These are phyloP conservation scores for Colletes gigas DNA, from an alignment of 1,140 invertebrate species.

Conservation along the genomic window DNA sequence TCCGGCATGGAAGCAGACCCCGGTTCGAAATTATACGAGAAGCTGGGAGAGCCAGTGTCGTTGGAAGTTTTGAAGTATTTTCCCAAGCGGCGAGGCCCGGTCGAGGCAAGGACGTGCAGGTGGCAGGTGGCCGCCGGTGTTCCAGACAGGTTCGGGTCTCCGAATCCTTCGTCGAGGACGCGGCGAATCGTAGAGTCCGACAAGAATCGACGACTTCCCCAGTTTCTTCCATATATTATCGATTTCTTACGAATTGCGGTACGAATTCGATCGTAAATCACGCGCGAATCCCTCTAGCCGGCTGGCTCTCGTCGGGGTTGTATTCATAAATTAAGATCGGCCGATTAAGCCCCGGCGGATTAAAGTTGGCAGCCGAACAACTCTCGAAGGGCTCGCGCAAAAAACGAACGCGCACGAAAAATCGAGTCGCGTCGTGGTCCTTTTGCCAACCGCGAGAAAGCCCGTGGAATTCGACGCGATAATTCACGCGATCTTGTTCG, in stretches of 20 bases:
- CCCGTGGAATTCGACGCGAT: conserved; percentile 29
- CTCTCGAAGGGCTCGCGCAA: conserved; percentile 30
- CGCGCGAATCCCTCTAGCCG: conserved; percentile 37
- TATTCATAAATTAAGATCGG: conserved; percentile 52
- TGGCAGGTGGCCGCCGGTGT: conserved; percentile 64
- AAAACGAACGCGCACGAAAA: conserved; percentile 24
- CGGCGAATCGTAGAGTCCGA: conserved; percentile 46
- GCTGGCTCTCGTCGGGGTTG: conserved; percentile 39
- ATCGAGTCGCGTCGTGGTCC: neutral
- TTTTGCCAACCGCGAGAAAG: neutral
- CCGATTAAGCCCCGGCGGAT: conserved; percentile 41
- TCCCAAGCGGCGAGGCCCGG: conserved; percentile 41
- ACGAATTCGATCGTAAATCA: conserved; percentile 48
- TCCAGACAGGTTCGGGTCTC: conserved; percentile 64
- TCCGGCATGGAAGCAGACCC: neutral
- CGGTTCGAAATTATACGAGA: conserved; percentile 7
- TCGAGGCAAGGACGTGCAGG: conserved; percentile 60
- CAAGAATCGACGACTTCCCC: conserved; percentile 35
- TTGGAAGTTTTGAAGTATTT: conserved; percentile 60
- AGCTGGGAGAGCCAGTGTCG: conserved; percentile 3
- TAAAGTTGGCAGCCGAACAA: conserved; percentile 39
- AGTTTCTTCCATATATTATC: conserved; percentile 49
- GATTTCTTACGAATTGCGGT: conserved; percentile 47
- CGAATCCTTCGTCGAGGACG: conserved; percentile 47
- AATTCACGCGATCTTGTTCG: conserved; percentile 39